Base-by-base conservation (phyloP, 2,888 invertebrate species). In the Oxycera nigricornis region DNA sequence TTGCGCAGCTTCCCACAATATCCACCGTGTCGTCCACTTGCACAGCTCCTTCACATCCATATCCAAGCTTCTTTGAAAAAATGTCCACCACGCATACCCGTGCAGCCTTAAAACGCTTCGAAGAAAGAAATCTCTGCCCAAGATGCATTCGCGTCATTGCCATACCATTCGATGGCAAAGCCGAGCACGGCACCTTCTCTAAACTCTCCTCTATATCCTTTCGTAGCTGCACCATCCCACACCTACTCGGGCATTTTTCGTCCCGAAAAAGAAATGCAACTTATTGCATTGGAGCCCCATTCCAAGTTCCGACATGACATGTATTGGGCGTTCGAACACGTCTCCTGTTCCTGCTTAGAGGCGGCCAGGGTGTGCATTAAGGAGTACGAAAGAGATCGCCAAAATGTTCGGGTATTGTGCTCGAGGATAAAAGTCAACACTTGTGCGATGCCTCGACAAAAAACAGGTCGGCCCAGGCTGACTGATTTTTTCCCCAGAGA, bases 231-330 rank as follows among this genome's bases (percentile, higher is more conserved):
- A 22, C 41, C n/a, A 41, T 24, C 26, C 41, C 39, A 41, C 65
- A 41, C 39, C 62, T 24, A 65, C 65, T 65, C 41, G 24, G 65
- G 24, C 22, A 65, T 65, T 65, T 65, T 65, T 65, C 65, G 65
- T 65, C 4, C 65, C 24, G 70, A 76, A 68, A 73, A 65, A 73
- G 72, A 74, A 74, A 76, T 68, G 74, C 74, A 76, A 76, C 73
- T 76, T 73, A 74, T 73, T 76, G 76, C 76, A 76, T 73, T 41
- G 73, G 67, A 68, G 20, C 14, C 39, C 24, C 65, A 41, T n/a
- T 41, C 65, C 41, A 14, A 24, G 17, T 7, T 2, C n/a, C 41
- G 3, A 26, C 39, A 65, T 41, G 30, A 39, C 65, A 65, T 24
- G 31, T 61, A 65, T 65, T 65, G 41, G 39, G 41, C 41, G 20